Base-by-base conservation (phyloP, 1,140 invertebrate species). In the Cydia amplana region DNA sequence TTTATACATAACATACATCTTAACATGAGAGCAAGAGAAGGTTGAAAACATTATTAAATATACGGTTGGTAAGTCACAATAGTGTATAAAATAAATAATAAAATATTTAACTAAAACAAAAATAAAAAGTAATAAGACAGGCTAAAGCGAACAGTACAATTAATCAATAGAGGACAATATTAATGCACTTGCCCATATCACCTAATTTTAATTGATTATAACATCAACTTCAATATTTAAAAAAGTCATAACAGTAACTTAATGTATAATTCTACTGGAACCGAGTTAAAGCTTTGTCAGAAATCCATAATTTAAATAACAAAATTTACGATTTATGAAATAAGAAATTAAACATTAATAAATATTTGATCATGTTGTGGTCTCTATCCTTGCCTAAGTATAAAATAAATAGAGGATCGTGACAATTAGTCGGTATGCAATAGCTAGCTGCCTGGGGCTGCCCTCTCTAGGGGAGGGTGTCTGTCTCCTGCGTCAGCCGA, bases 61-160 rank as follows among this genome's bases (percentile, higher is more conserved):
- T 86, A 85, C 77, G 84, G 77, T 85, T 84, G 84, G 78, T 78
- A 84, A 51, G 79, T 83, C 83, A 84, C 82, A 83, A 79, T 85
- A 75, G 73, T 86, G 81, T 89, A 90, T 88, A 91, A 76, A 93
- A 91, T 91, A 93, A 93, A 93, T 93, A 93, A 93, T 91, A 93
- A 93, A 91, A 93, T 91, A 93, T 91, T 86, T 73, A 91, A 92
- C 87, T 89, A 91, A 91, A 91, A 92, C 90, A 91, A 92, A 90
- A 87, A 87, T 83, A 88, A 88, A 86, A 88, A 85, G 82, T 84
- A 91, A 87, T 87, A 88, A 60, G 86, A 89, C 77, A 90, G 88
- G 87, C 84, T 88, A 85, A 88, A 93, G 89, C 88, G 84, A 91
- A 92, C 83, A 89, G 84, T 84, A 85, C 82, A 85, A 91, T 87